Evolutionary conservation across 2,113 vertebrate genomes (phyloP), one percentile per base, ranked within the genome.

Genomic region (Hemiscyllium ocellatum): DNA sequence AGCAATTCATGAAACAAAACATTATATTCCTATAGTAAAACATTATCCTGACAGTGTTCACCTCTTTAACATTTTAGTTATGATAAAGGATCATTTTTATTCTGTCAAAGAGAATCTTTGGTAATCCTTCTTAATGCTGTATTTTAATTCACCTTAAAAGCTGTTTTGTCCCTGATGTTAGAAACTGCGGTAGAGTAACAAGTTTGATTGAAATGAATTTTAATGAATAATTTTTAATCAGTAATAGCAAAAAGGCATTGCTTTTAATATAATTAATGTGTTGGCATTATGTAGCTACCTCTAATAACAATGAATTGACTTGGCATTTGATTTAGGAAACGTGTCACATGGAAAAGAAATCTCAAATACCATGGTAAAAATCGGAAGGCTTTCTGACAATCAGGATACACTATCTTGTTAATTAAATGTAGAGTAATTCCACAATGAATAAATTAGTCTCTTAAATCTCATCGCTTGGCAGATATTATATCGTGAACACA

Each of bases 191-290:
- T n/a, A 93, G 61, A 20, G 33, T 93, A 65, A 3, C 56, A 66
- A 33, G 56, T 65, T 91, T 93, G 61, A 93, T 66, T 66, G 65
- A 66, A 66, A 93, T 93, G 56, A 93, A 93, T 37, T 93, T 68
- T 42, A 66, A 68, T 93, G 89, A 93, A 93, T 66, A 33, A 37
- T 93, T 66, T 66, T 66, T 65, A 37, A 93, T 66, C 33, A 37
- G 89, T 66, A n/a, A 93, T 37, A 66, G 56, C 61, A 66, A 5
- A 93, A 66, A 68, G 61, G 61, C 89, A 93, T 93, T 66, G 56
- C 89, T 93, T 93, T 93, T 93, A 93, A 93, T 93, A 66, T 93
- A 93, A 93, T 93, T 93, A 93, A 68, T 68, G n/a, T 66, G 89
- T 93, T 66, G 89, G 89, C 65, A 93, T 93, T 66, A 93, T 66